phyloP scores from a whole-genome alignment of 2,113 vertebrate species.

The Oryzias javanicus region DNA sequence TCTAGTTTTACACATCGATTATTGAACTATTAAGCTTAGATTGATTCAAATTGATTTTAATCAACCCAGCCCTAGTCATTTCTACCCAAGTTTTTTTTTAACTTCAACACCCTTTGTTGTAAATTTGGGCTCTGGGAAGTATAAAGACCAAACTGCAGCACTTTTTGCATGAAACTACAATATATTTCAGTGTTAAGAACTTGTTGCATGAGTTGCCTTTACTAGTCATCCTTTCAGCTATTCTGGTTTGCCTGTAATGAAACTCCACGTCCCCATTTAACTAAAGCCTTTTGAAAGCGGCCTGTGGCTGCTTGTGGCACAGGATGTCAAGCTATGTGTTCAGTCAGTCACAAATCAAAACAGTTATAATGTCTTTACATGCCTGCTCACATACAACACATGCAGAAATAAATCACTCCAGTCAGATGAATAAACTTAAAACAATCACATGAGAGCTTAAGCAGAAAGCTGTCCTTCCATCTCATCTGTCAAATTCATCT shows the following conservation, averaged over 20 bases:
- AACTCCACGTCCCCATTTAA: slow-evolving; percentile 57
- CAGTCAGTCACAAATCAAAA: slow-evolving; percentile 51
- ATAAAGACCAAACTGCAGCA: slow-evolving; percentile 3
- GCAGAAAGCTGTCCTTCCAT: slow-evolving; percentile 34
- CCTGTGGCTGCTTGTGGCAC: slow-evolving; percentile 27
- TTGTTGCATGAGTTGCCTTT: slow-evolving; percentile 22
- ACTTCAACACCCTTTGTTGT: slow-evolving; percentile 15
- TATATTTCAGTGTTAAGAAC: slow-evolving; percentile 13
- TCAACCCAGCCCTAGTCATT: too few species aligned
- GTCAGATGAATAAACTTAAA: slow-evolving; percentile 44
- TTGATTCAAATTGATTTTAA: too few species aligned
- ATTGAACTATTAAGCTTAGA: too few species aligned
- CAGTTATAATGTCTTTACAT: slow-evolving; percentile 48
- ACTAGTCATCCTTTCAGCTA: slow-evolving; percentile 48
- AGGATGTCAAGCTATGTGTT: slow-evolving; percentile 52
- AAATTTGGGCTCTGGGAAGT: slow-evolving; percentile 19
- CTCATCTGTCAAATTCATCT: too few species aligned
- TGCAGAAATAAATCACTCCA: slow-evolving; percentile 43
- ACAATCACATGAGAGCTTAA: slow-evolving; percentile 14
- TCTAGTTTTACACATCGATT: too few species aligned
- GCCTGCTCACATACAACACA: slow-evolving; percentile 18
- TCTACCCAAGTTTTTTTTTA: too few species aligned
- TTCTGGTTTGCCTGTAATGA: slow-evolving; percentile 53
- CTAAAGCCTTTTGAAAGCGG: slow-evolving; percentile 56
- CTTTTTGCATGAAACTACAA: neutral